Base-by-base conservation (phyloP, 2,888 invertebrate genomes). In the Apamea anceps region DNA sequence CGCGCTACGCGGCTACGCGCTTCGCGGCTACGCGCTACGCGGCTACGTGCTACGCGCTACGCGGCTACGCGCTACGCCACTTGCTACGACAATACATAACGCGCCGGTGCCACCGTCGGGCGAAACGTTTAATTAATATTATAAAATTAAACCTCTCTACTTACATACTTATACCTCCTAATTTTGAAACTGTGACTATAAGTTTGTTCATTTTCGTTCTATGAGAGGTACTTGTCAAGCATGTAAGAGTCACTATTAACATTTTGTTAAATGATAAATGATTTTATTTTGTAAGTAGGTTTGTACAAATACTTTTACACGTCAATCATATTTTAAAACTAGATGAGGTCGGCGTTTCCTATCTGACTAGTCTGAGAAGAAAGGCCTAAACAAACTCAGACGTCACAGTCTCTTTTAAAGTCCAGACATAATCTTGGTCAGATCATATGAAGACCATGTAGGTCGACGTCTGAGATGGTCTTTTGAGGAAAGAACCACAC, bases 11-110 rank as follows among this genome's bases (percentile, higher is more conserved):
- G 42, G 5, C 65, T 65, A 65, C 65, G 65, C 32, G 45, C 45
- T 45, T 12, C 63, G 6, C 0, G 42, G 51, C 51, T 51, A 51
- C 51, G 51, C 15, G 5, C 65, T 37, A 37, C 37, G 32, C 6
- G 42, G 32, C 65, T 65, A 65, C 65, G 65, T 21, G 42, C 42
- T 42, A 42, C 63, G 5, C 0, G n/a, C n/a, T n/a, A n/a, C n/a
- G n/a, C n/a, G 12, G 32, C 65, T 65, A 65, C 65, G 65, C 32
- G 45, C 45, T 45, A 45, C 63, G 6, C 0, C 10, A 60, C 28
- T 62, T 48, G 71, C 60, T 72, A 66, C 65, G 42, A 62, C 21
- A 45, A 18, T 75, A 62, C 51, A 32, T 51, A 71, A 42, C 32
- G 37, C n/a, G 21, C 37, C 42, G 28, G 15, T 57, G 79, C 32